Percentiles rank a stretch among this genome's conserved stretches.
These are phyloP conservation scores for Caligus rogercresseyi DNA, from an alignment of 1,140 invertebrate genomes.

Conservation along the genomic window DNA sequence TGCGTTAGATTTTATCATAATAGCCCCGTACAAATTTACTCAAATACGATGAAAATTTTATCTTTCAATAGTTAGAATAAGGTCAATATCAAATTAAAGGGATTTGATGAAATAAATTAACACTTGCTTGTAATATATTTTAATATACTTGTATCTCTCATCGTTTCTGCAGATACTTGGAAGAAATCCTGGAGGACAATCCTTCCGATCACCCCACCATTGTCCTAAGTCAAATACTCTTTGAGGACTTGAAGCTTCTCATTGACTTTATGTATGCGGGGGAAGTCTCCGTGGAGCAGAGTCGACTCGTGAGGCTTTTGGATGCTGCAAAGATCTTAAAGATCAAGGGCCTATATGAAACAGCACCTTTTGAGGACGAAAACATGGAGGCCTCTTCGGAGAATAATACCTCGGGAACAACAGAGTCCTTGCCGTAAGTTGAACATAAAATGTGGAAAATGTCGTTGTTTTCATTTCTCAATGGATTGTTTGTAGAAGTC, in stretches of 20 bases:
- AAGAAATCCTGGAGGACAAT: slow-evolving; percentile 10
- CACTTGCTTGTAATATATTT: too few relatives aligned
- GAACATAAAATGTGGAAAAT: too few relatives aligned
- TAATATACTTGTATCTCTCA: too few relatives aligned
- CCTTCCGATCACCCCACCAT: slow-evolving; percentile 18
- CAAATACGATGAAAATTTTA: too few relatives aligned
- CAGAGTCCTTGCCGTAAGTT: neutral
- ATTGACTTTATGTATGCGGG: slow-evolving; percentile 19
- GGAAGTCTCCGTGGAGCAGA: slow-evolving; percentile 15
- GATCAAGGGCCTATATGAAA: slow-evolving; percentile 18
- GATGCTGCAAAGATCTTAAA: slow-evolving; percentile 17
- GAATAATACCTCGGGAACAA: neutral
- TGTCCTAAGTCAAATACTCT: slow-evolving; percentile 6
- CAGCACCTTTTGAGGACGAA: neutral
- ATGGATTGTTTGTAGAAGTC: too few relatives aligned
- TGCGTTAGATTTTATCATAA: too few relatives aligned
- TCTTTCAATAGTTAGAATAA: too few relatives aligned
- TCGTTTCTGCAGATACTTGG: slow-evolving; percentile 4
- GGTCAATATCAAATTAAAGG: too few relatives aligned
- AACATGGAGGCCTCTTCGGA: neutral
- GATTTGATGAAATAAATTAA: too few relatives aligned
- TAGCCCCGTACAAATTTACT: too few relatives aligned
- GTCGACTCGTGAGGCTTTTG: slow-evolving; percentile 3
- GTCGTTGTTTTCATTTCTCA: too few relatives aligned
- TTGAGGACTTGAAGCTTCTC: slow-evolving; percentile 14